These are phyloP conservation scores for Oenanthe melanoleuca DNA, from an alignment of 2,113 vertebrate genomes.

Conservation along the genomic window DNA sequence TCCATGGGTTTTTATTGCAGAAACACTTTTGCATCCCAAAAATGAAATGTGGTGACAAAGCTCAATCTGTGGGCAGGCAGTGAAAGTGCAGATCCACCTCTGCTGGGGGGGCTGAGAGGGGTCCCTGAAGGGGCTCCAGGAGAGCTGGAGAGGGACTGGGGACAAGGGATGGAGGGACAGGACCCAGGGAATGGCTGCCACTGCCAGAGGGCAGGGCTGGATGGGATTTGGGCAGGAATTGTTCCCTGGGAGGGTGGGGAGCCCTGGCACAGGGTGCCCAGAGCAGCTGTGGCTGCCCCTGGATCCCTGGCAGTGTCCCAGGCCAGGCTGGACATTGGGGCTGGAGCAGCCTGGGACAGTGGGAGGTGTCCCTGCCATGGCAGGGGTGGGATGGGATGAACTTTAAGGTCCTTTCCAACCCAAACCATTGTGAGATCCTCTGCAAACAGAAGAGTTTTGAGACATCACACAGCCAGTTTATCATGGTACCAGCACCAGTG, in stretches of 20 bases:
- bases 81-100: background rate
- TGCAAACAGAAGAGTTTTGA: no score
- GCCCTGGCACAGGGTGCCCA: no score
- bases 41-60: background rate
- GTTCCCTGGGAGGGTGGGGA: no score
- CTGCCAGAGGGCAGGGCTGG: background rate
- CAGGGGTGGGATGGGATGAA: accelerated
- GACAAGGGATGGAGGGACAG: background rate
- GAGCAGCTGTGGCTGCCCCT: no score
- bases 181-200: background rate
- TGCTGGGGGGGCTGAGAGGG: background rate
- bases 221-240: background rate
- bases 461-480: no score
- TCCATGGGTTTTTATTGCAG: background rate
- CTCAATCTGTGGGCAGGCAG: background rate
- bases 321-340: no score
- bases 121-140: background rate
- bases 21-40: background rate
- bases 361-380: background rate
- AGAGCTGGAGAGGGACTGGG: background rate
- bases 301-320: no score
- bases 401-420: background rate
- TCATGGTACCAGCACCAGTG: no score
- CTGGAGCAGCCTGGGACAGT: no score
- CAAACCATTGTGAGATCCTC: background rate